Base-by-base conservation (phyloP, 2,113 vertebrate species). In the Centropristis striata region DNA sequence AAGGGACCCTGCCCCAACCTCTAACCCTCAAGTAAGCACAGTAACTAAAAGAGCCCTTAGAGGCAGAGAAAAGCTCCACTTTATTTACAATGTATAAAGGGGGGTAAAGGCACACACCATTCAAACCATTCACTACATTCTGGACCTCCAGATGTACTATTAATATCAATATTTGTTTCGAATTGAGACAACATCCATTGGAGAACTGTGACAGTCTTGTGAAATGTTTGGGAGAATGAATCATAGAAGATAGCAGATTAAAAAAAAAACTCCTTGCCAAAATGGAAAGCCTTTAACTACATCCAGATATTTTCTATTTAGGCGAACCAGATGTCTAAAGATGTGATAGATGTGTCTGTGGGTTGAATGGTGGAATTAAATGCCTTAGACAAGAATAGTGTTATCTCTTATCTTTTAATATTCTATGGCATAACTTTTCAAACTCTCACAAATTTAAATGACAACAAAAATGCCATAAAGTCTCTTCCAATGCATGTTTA, bases 1-100 rank as follows among this genome's bases (percentile, higher is more conserved):
- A 72, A 84, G 73, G 54, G 72, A 85, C 68, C 61, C 49, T 73
- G 80, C 72, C 71, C 60, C 68, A 67, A 67, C 76, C 41, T 83
- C 75, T 67, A 71, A 75, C 66, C 65, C 64, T 67, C 41, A 58
- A 71, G 59, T 73, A 73, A 83, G 60, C 71, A 71, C 28, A 75
- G 44, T 28, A 61, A 80, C 51, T 36, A 68, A 54, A 36, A 23
- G 32, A 67, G 54, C 32, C 50, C 61, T 21, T n/a, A 76, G 21
- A 68, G 32, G 50, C 67, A 8, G 20, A 78, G 58, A 74, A 81
- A 51, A 42, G n/a, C 25, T 69, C 47, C 2, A 11, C 55, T 23
- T 37, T 32, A 32, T 16, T 14, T 14, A 36, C 58, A 14, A 5
- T 5, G 25, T 57, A 61, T 11, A 57, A 72, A n/a, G 4, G 3